Base-by-base conservation (phyloP, 1,140 invertebrate species). In the Hermatobates lingyangjiaoensis region DNA sequence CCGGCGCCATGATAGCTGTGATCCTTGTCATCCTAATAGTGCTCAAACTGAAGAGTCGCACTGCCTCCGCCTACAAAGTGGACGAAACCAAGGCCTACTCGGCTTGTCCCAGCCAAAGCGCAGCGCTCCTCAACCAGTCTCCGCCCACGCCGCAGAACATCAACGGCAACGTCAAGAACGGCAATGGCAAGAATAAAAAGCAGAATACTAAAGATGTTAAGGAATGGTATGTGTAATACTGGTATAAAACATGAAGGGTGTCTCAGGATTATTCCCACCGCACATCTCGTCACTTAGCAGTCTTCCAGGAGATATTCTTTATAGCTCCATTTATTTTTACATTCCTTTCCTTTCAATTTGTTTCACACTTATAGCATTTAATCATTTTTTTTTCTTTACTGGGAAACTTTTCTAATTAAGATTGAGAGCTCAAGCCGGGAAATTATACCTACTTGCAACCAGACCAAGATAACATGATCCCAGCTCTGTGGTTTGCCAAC, bases 11-110 rank as follows among this genome's bases (percentile, higher is more conserved):
- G 39, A 91, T 95, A 59, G 86, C 87, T 24, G 82, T 95, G 52
- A 82, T 96, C 14, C 73, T 94, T 27, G 80, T 95, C 49, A 84
- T 91, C 20, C 76, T 94, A 27, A 77, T 92, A 45, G 81, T 95
- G 51, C 75, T 93, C 56, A 88, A 88, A 65, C 87, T 87, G 66
- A 85, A 89, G 66, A 83, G 83, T 57, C 75, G 86, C 42, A 77
- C 86, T 15, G 86, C 91, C 63, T 77, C 81, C 14, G 83, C 81
- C 18, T 94, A 91, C 64, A 94, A 93, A 65, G 81, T 92, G 28
- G 88, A 93, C 57, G 86, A 90, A 61, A 82, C 79, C 56, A 84
- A 84, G 62, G 77, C 71, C 21, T 80, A 78, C 60, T 69, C 71
- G 54, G 69, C 69, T 48, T 72, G 74, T 1, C 81, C 81, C 52